These are phyloP conservation scores for Druon quercuslanigerum DNA, from an alignment of 1,140 invertebrate genomes.

Conservation along the genomic window DNA sequence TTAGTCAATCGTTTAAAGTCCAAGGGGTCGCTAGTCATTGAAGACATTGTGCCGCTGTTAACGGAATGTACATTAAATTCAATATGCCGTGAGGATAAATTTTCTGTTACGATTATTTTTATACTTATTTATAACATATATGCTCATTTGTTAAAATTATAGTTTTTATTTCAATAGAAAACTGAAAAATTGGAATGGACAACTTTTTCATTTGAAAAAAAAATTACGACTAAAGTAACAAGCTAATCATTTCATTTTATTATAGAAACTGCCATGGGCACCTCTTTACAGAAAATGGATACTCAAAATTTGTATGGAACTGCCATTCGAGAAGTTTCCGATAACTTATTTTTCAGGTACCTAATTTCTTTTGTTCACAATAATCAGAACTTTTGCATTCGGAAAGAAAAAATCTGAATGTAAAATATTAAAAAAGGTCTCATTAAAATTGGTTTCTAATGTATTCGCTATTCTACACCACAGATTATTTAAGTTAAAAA, in stretches of 20 bases:
- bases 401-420: too few relatives aligned
- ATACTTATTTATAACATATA: too few relatives aligned
- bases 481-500: too few relatives aligned
- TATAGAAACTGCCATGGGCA: conserved; percentile 91
- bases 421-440: too few relatives aligned
- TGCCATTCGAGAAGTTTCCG: conserved; percentile 78
- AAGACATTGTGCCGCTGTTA: conserved; percentile 86
- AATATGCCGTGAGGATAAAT: conserved; percentile 81
- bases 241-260: conserved; percentile 41
- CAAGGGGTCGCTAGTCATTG: conserved; percentile 77
- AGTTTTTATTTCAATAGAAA: neutral
- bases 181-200: too few relatives aligned
- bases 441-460: too few relatives aligned
- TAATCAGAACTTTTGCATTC: neutral
- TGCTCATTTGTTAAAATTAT: too few relatives aligned
- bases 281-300: conserved; percentile 82
- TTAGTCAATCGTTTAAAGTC: conserved; percentile 81
- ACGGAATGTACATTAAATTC: conserved; percentile 89
- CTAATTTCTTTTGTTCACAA: neutral
- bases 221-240: too few relatives aligned
- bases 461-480: too few relatives aligned
- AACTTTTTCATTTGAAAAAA: too few relatives aligned
- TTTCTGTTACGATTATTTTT: neutral
- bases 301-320: conserved; percentile 85
- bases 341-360: conserved; percentile 48